Conservation (phyloP, 2,888 invertebrate species). For the Eledona agricola region DNA sequence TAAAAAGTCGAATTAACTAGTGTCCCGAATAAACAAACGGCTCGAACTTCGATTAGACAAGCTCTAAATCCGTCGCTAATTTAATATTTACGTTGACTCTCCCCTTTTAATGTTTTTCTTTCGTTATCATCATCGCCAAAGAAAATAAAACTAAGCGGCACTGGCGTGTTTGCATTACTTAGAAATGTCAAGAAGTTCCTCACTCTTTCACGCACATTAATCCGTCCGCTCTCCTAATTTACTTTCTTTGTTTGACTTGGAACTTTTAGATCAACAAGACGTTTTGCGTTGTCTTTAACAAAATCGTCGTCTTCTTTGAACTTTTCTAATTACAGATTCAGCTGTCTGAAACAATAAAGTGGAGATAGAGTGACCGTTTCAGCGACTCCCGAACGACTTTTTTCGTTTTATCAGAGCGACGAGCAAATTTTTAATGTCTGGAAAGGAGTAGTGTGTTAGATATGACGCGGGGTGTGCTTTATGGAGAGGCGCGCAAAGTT, state of each 20-base stretch:
- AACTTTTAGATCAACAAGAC: constrained; percentile 26
- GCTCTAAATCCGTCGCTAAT: not conserved
- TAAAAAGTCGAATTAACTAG: constrained; percentile 18
- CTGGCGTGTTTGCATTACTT: constrained; percentile 15
- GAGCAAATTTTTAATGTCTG: too few species aligned
- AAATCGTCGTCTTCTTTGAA: constrained; percentile 25
- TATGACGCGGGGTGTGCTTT: not conserved
- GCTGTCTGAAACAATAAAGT: constrained; percentile 23
- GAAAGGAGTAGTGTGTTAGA: too few species aligned
- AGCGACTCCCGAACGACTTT: not conserved
- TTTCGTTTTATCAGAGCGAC: not conserved
- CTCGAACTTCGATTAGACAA: not conserved
- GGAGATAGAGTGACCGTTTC: constrained; percentile 16
- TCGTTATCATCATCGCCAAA: constrained; percentile 16
- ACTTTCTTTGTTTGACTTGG: constrained; percentile 29
- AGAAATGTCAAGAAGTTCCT: constrained; percentile 16
- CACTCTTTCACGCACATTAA: constrained; percentile 24
- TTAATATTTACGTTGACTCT: constrained; percentile 18
- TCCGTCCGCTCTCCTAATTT: constrained; percentile 26
- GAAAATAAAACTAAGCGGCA: constrained; percentile 19
- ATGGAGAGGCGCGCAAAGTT: constrained; percentile 29
- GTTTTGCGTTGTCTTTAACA: constrained; percentile 21
- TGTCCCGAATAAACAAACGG: constrained; percentile 9
- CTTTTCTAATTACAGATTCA: constrained; percentile 33
- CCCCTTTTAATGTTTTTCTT: constrained; percentile 11